Conservation (phyloP, 1,140 invertebrate species). For the Coelopa frigida region DNA sequence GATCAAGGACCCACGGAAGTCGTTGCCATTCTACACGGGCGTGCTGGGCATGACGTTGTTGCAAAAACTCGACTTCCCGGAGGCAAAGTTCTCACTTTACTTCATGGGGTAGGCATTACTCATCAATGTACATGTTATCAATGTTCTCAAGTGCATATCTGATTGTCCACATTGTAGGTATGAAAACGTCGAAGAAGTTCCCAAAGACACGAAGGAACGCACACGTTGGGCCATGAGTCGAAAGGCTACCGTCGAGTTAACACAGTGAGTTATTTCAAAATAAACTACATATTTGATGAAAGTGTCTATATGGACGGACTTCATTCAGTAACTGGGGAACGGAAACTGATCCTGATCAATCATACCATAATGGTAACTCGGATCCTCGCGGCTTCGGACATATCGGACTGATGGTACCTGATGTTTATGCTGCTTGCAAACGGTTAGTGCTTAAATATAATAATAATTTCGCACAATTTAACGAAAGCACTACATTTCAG, state of each 20-base stretch:
- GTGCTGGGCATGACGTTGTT: slow-evolving; percentile 86
- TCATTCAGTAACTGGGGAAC: slow-evolving; percentile 84
- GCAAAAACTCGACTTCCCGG: slow-evolving; percentile 81
- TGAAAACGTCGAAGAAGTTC: slow-evolving; percentile 67
- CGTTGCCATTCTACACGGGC: slow-evolving; percentile 83
- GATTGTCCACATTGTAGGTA: slow-evolving; percentile 46
- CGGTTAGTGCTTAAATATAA: slow-evolving; percentile 26
- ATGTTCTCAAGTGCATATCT: background rate
- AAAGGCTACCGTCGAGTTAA: slow-evolving; percentile 86
- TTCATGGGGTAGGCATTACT: slow-evolving; percentile 65
- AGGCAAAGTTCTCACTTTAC: slow-evolving; percentile 85
- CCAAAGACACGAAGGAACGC: slow-evolving; percentile 58
- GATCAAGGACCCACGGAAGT: slow-evolving; percentile 83
- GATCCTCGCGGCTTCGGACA: slow-evolving; percentile 90
- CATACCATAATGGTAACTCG: slow-evolving; percentile 85
- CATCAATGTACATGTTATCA: background rate
- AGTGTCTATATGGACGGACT: background rate
- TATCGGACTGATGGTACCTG: slow-evolving; percentile 82
- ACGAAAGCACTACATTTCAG: slow-evolving; percentile 12
- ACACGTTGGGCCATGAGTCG: slow-evolving; percentile 70
- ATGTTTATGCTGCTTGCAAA: slow-evolving; percentile 79
- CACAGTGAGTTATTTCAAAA: slow-evolving; percentile 67
- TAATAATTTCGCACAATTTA: background rate
- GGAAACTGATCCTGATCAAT: slow-evolving; percentile 69
- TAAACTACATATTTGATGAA: background rate